A percentile compares a stretch with the other conserved stretches of the same genome.
Evolutionary conservation across 2,888 invertebrate species (phyloP).

Genomic region (Cephalotes varians): DNA sequence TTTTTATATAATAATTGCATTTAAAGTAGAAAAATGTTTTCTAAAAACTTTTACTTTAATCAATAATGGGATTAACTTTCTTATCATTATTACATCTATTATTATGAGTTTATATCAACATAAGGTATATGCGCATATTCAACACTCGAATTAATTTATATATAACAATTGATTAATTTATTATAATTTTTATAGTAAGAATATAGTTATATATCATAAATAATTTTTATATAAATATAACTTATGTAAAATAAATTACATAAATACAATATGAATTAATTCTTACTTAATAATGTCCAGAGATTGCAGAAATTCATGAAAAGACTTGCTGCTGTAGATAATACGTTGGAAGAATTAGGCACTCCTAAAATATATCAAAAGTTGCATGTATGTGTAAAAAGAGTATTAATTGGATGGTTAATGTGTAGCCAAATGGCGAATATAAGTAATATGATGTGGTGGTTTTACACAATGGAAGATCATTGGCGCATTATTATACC

Average conservation of each 20-base stretch:
- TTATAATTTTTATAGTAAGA: neutral
- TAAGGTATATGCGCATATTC: neutral
- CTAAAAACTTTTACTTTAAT: neutral
- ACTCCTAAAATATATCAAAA: neutral
- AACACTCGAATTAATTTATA: neutral
- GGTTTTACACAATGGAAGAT: neutral
- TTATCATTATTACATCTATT: neutral
- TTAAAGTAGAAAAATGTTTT: neutral
- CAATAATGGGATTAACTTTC: neutral
- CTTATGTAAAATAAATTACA: neutral
- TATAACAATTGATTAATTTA: neutral
- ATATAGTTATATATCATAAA: neutral
- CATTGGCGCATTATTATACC: neutral
- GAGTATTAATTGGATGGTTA: neutral
- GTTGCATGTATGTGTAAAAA: neutral
- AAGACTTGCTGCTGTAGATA: neutral
- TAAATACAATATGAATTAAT: no score
- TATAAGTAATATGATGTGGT: neutral
- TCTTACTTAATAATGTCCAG: neutral
- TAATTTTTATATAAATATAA: neutral
- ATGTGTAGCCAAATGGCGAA: neutral
- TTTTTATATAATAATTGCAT: neutral
- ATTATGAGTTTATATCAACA: neutral
- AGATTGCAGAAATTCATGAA: neutral
- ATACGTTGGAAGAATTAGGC: neutral